Evolutionary conservation across 1,140 invertebrate genomes (phyloP), one percentile per base, ranked within the genome.

Genomic region (Calephelis virginiensis): DNA sequence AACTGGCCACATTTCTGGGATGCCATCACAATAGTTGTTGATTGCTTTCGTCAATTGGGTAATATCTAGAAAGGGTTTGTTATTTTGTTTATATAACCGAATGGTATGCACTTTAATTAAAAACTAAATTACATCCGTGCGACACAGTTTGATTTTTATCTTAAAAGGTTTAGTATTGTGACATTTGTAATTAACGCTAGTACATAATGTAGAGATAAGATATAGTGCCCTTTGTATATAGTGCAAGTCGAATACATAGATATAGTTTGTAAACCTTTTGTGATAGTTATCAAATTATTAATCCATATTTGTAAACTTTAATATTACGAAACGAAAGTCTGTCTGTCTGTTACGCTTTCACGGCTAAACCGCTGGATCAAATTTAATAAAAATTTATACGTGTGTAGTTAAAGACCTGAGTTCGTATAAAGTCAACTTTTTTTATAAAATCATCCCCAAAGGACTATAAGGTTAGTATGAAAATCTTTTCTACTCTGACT

Each of bases 51-150:
- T 59, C 37, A 59, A 59, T 59, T 59, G 56, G 38, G 37, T 28
- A 59, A 59, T 59, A 17, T 40, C 56, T 59, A 12, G 56, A 59
- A 59, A 59, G 56, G 56, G 56, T 59, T 38, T 59, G n/a, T 59
- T 59, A 59, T 59, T 38, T 3, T 59, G 56, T 59, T 59, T 59
- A 59, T 37, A 9, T 59, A 59, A 59, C 37, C 40, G 40, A 7
- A 4, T 38, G n/a, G 5, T 38, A 8, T 38, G 56, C 10, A 59
- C 53, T 11, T 59, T 59, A 11, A 59, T 38, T 38, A n/a, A 59
- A 59, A 59, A n/a, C n/a, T 7, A 59, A 59, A 59, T 59, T 37
- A 59, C 53, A 59, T 59, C 53, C 53, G 53, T 38, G 28, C 53
- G 17, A 59, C 53, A 59, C 53, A 38, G 17, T 59, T 59, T 12